Conservation (phyloP, 2,797 vertebrate species). For the Dermochelys coriacea region DNA sequence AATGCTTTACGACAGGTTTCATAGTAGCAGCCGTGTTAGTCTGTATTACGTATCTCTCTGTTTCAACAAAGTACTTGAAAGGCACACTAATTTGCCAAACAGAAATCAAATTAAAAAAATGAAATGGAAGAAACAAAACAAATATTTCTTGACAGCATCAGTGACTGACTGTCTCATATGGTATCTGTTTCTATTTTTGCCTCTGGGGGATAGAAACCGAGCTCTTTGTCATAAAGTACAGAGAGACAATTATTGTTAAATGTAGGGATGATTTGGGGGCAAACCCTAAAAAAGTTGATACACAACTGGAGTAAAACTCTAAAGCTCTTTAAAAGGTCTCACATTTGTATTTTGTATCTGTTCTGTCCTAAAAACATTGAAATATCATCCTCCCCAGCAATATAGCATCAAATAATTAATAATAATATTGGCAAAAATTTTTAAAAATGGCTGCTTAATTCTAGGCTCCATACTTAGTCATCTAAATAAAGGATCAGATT, state of each 20-base stretch:
- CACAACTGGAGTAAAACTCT: background rate
- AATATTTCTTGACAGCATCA: background rate
- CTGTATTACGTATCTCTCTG: background rate
- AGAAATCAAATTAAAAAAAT: conserved; percentile 9
- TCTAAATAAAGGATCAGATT: background rate
- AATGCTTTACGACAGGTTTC: too few relatives aligned
- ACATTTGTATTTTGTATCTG: background rate
- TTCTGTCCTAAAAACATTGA: background rate
- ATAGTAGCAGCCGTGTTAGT: too few relatives aligned
- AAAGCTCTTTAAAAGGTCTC: background rate
- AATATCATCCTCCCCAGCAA: background rate
- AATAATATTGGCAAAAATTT: background rate
- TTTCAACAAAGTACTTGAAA: conserved; percentile 15
- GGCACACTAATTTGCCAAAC: background rate
- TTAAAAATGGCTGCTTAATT: background rate
- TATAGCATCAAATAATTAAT: background rate
- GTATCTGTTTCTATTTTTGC: background rate
- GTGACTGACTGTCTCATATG: background rate
- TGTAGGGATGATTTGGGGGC: background rate
- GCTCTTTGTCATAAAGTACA: background rate
- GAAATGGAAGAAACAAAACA: background rate
- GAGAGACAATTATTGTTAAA: background rate
- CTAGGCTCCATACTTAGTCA: background rate
- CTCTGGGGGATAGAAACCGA: background rate
- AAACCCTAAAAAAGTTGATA: background rate